Percentiles rank a stretch among this genome's conserved stretches.
These are phyloP conservation scores for Sphaerophoria taeniata DNA, from an alignment of 2,888 invertebrate genomes.

Conservation along the genomic window DNA sequence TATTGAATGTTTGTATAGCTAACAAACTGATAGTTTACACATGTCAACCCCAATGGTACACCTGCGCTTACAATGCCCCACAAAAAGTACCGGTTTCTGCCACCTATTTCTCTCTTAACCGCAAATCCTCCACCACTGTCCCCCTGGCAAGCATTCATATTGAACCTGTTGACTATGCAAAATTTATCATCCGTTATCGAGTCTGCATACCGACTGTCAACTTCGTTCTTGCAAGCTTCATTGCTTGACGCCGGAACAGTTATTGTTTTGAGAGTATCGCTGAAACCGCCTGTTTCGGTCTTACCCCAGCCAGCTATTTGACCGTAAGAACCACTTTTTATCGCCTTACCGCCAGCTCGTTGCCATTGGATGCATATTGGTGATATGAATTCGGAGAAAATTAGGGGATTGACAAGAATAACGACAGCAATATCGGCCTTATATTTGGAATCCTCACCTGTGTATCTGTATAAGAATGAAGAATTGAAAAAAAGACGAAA, in stretches of 20 bases:
- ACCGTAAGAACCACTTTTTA: constrained; percentile 44
- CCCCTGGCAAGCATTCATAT: constrained; percentile 75
- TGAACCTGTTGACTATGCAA: constrained; percentile 76
- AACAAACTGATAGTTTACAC: constrained; percentile 44
- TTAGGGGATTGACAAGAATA: constrained; percentile 77
- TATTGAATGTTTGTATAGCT: constrained; percentile 73
- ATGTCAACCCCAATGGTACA: constrained; percentile 25
- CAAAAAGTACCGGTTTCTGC: constrained; percentile 67
- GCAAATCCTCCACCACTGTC: constrained; percentile 79
- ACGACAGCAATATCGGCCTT: constrained; percentile 80
- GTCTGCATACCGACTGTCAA: constrained; percentile 56
- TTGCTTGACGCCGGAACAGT: constrained; percentile 66
- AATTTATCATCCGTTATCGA: constrained; percentile 79
- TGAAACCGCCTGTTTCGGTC: constrained; percentile 34
- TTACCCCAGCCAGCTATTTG: constrained; percentile 76
- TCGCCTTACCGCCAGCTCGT: constrained; percentile 38
- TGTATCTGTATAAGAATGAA: too few species aligned
- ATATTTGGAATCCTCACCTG: too few species aligned
- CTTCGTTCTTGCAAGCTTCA: constrained; percentile 68
- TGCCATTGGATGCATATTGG: constrained; percentile 80
- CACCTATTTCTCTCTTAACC: constrained; percentile 32
- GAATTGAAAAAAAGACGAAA: too few species aligned
- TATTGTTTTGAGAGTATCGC: constrained; percentile 67
- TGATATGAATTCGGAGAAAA: constrained; percentile 78
- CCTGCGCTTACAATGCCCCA: constrained; percentile 77